Conservation (phyloP, 1,140 invertebrate species). For the Scaptomyza montana region DNA sequence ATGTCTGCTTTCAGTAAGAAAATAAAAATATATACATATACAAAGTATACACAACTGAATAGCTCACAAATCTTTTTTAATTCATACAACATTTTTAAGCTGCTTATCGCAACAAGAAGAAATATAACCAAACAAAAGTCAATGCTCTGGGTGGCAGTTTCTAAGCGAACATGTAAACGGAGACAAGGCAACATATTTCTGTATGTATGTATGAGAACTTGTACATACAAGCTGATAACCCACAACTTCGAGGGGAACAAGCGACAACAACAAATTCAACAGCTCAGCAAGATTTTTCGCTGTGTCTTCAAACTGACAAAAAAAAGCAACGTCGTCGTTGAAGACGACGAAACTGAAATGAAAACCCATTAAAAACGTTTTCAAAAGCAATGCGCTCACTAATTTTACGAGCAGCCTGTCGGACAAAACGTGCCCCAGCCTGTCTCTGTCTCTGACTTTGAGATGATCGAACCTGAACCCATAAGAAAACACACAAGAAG, state of each 20-base stretch:
- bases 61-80: slow-evolving; percentile 3
- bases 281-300: slow-evolving; percentile 71
- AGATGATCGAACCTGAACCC: slow-evolving; percentile 36
- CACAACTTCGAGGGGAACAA: slow-evolving; percentile 61
- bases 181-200: slow-evolving; percentile 45
- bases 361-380: slow-evolving; percentile 78
- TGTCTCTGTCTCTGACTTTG: slow-evolving; percentile 22
- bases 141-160: slow-evolving; percentile 65
- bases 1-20: slow-evolving; percentile 21
- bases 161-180: slow-evolving; percentile 67
- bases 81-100: slow-evolving; percentile 10
- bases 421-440: slow-evolving; percentile 3
- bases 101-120: slow-evolving; percentile 50
- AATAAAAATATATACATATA: neutral
- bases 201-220: slow-evolving; percentile 25
- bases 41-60: slow-evolving; percentile 12
- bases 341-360: slow-evolving; percentile 58
- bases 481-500: slow-evolving; percentile 36
- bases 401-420: slow-evolving; percentile 67
- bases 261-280: slow-evolving; percentile 35
- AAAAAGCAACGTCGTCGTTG: slow-evolving; percentile 15
- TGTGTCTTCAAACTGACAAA: slow-evolving; percentile 28
- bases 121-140: slow-evolving; percentile 57
- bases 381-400: slow-evolving; percentile 33
- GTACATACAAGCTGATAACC: slow-evolving; percentile 63